These are phyloP conservation scores for Gnathonemus longibarbis DNA, from an alignment of 2,113 vertebrate genomes.

Conservation along the genomic window DNA sequence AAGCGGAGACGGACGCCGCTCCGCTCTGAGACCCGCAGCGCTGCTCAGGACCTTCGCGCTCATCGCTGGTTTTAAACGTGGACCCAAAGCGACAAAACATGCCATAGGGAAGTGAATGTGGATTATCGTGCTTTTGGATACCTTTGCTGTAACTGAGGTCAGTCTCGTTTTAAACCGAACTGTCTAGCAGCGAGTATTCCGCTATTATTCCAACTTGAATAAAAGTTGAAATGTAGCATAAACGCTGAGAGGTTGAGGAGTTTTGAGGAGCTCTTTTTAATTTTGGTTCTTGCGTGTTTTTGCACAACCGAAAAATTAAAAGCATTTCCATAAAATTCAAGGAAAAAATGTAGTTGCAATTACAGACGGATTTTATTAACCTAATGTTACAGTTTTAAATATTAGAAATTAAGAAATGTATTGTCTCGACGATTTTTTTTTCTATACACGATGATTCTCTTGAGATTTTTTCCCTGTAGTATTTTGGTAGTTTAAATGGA, in stretches of 20 bases:
- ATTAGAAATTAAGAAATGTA: neutral
- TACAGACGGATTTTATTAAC: neutral
- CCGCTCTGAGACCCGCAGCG: constrained; percentile 32
- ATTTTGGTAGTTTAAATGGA: neutral
- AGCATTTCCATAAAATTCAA: neutral
- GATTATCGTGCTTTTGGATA: constrained; percentile 54
- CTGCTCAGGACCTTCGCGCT: constrained; percentile 25
- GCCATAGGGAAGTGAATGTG: constrained; percentile 44
- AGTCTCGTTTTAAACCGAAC: constrained; percentile 37
- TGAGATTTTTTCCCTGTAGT: neutral
- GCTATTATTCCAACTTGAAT: constrained; percentile 11
- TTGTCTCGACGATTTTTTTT: neutral
- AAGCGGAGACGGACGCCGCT: constrained; percentile 39
- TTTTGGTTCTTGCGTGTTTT: neutral
- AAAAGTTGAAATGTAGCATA: neutral
- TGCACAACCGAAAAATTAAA: neutral
- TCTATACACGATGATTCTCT: neutral
- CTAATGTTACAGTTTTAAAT: neutral
- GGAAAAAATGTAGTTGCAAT: neutral
- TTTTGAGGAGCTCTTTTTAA: neutral
- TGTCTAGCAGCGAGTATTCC: neutral
- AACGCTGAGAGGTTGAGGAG: neutral
- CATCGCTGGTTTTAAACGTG: constrained; percentile 33
- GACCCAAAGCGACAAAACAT: constrained; percentile 35
- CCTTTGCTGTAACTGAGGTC: constrained; percentile 50